Base-by-base conservation (phyloP, 1,140 invertebrate species). In the Campoletis sonorensis region DNA sequence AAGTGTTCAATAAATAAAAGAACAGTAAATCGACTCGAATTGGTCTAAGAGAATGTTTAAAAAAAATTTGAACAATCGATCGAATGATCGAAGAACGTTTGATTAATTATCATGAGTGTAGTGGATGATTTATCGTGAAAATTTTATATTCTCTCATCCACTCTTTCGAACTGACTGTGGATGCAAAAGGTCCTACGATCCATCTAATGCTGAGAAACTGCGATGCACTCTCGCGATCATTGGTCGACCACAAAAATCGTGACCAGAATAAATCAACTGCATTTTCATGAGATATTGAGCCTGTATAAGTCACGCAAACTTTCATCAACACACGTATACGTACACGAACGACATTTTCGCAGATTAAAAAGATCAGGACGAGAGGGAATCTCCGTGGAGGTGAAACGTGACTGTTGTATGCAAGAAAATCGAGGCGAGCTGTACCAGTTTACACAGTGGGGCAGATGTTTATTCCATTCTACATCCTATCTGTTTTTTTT, bases 371-470 rank as follows among this genome's bases (percentile, higher is more conserved):
- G 23, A n/a, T 64, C 11, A 23, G 21, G 23, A 26, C 21, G 61
- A 64, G 23, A 64, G n/a, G 21, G 61, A 64, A 58, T n/a, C 18
- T 58, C 18, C 21, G 54, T n/a, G 54, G 13, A 58, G 21, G 61
- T 64, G 61, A 64, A 64, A 64, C 61, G 61, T 64, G 61, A 64
- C 23, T 64, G 61, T 64, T 26, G 23, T 64, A 64, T 64, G 61
- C 61, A 64, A 13, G 61, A 27, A 64, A 64, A 64, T 26, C 23
- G n/a, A 26, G 61, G n/a, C 51, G 51, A 54, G 15, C 61, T 23
- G 61, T 64, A 54, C 51, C 16, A 18, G 21, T 64, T 2, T 64
- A 27, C 61, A 64, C 61, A n/a, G 3, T n/a, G n/a, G 51, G 51
- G 51, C 51, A 54, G 51, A 21, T 54, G 16, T 54, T 54, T 54